Base-by-base conservation (phyloP, 2,797 vertebrate genomes). In the Sebastes trivittatus region DNA sequence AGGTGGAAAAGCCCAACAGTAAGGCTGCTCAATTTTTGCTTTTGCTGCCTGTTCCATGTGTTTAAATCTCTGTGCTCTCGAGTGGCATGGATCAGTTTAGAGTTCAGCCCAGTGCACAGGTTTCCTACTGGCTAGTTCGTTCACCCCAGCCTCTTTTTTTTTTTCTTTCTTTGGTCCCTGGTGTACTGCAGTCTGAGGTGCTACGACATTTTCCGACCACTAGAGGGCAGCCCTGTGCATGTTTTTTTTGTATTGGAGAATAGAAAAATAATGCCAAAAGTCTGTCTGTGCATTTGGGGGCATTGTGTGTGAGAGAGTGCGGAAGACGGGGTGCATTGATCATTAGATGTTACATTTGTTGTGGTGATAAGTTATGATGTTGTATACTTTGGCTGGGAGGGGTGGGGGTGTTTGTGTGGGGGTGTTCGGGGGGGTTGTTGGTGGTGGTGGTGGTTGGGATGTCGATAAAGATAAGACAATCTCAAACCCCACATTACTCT, bases 331-430 rank as follows among this genome's bases (percentile, higher is more conserved):
- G 54, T 72, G 83, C 83, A 86, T 89, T 77, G 67, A 87, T 91
- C 77, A 82, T 88, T 91, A 83, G 84, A 64, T 89, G 89, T 94
- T 91, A 89, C 84, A 86, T 89, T 92, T 89, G 80, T 89, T 88
- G 91, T 94, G 88, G 88, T 94, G 89, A 91, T 89, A 83, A 88
- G 61, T 91, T 88, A 87, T 89, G 87, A 89, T 91, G 83, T 91
- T 88, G 90, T 93, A 81, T 82, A 73, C 75, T 92, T 83, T 89
- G 80, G 85, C 71, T 68, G 82, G 80, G 82, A 58, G 36, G 76
- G 61, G 29, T 59, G 62, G 60, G 14, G 20, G 49, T 20, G 20
- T 52, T 71, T 34, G 72, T 23, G 34, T 60, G 36, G 11, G 56
- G 30, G 42, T 64, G 34, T 32, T 36, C 55, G 56, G 68, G 25